Evolutionary conservation across 1,140 invertebrate genomes (phyloP), one percentile per base, ranked within the genome.

Genomic region (Lepidurus arcticus): DNA sequence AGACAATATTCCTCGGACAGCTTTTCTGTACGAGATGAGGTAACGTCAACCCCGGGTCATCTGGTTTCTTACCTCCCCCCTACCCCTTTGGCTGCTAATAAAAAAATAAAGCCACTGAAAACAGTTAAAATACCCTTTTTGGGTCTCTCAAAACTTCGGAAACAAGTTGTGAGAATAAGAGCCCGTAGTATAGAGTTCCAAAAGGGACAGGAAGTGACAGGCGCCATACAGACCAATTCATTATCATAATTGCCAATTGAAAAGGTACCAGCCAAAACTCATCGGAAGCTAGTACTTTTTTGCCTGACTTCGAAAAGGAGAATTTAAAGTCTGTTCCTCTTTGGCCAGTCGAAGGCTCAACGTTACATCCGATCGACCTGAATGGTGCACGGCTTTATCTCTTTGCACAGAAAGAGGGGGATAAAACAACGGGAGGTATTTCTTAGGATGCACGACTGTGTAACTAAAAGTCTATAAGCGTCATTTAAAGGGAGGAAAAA

Each of bases 181-280:
- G 16, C 53, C 7, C 16, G 16, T n/a, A 65, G 21, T 21, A 21
- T 65, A 9, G 53, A 65, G 21, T 65, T 65, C 53, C 53, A n/a
- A 65, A 65, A 13, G 53, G 21, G 53, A 13, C 53, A 65, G 53
- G 45, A 65, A 65, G 53, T 65, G 53, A 65, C 53, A 65, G 53
- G 53, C 53, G 53, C 53, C 53, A 65, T n/a, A 21, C 53, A 65
- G 53, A 65, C 53, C 53, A 65, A 65, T 65, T 65, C 53, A 65
- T 65, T 65, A 65, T 65, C 53, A 65, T 65, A 65, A 65, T 65
- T 65, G 53, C 53, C 53, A 65, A 65, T 65, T 65, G 53, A 65
- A 65, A 65, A 9, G 53, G 53, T 21, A 65, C 53, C 21, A 7
- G 53, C 53, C 21, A 13, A 65, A 65, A 65, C 53, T 65, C 53